Conservation (phyloP, 2,888 invertebrate species). For the Pseudococcus longispinus region DNA sequence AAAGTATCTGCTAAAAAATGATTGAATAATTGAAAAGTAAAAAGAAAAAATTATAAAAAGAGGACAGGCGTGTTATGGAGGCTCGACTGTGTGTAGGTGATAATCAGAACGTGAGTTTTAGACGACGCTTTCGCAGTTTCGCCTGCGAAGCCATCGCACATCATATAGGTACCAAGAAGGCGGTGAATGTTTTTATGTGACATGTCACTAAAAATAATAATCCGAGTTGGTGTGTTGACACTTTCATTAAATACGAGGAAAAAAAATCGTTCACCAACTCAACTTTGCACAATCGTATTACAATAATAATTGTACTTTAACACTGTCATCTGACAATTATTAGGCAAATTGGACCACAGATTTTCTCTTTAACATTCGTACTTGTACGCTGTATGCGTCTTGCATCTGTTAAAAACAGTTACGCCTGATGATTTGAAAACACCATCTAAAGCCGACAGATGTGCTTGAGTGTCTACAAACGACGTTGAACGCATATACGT, state of each 20-base stretch:
- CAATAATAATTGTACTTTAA: slow-evolving; percentile 44
- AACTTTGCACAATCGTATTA: slow-evolving; percentile 47
- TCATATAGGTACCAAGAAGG: neutral
- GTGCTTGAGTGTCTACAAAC: slow-evolving; percentile 25
- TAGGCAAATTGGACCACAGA: slow-evolving; percentile 55
- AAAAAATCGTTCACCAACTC: slow-evolving; percentile 46
- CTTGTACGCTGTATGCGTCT: slow-evolving; percentile 35
- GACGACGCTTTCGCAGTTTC: slow-evolving; percentile 52
- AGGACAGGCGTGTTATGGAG: slow-evolving; percentile 4
- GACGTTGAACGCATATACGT: neutral
- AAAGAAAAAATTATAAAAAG: slow-evolving; percentile 18
- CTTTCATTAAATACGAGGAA: slow-evolving; percentile 45
- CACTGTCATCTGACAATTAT: slow-evolving; percentile 47
- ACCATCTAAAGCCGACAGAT: slow-evolving; percentile 14
- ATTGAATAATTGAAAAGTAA: slow-evolving; percentile 37
- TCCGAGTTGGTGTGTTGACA: slow-evolving; percentile 53
- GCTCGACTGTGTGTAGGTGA: slow-evolving; percentile 30
- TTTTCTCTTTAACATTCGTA: slow-evolving; percentile 46
- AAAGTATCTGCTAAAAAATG: slow-evolving; percentile 38
- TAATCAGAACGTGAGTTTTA: slow-evolving; percentile 52
- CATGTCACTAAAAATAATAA: slow-evolving; percentile 55
- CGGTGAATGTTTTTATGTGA: slow-evolving; percentile 42
- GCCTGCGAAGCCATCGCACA: neutral
- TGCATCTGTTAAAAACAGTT: slow-evolving; percentile 39
- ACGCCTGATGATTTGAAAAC: slow-evolving; percentile 37